Base-by-base conservation (phyloP, 2,888 invertebrate genomes). In the Arge pagana region DNA sequence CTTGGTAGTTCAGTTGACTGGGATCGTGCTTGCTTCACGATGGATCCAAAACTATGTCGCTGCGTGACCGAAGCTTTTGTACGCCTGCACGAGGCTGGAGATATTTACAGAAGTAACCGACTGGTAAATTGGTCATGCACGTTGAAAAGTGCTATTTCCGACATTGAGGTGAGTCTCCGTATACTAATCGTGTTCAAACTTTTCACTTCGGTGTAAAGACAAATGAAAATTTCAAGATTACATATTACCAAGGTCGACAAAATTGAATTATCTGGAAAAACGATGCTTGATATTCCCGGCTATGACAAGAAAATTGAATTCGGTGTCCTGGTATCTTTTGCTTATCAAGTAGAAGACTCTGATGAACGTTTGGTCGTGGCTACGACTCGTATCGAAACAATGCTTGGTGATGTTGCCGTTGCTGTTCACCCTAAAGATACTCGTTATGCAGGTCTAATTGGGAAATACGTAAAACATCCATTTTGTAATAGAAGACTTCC, bases 41-140 rank as follows among this genome's bases (percentile, higher is more conserved):
- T 99, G 97, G 98, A 99, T 74, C 86, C 91, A 39, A 86, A 87
- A 62, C 84, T 93, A 72, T 88, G 88, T 57, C 82, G 83, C 43
- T 96, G 97, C 37, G 99, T 99, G 3, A 89, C 86, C 8, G 94
- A 96, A 72, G 97, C 97, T 0, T 99, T 99, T 79, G 87, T 98
- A 1, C 82, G 89, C 0, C 79, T 97, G 26, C 93, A 95, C 72
- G 93, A 95, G 55, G 82, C 82, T 0, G 93, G 92, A 4, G 83
- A 90, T 66, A 95, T 99, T 72, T 98, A 97, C 77, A 84, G 98
- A 11, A 92, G 93, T 43, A 94, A 94, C 66, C 84, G 95, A 31
- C 83, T 99, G 6, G 98, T 99, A 3, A 99, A 99, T 80, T 99
- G 99, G 99, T 98, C 96, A 0, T 99, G 98, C 71, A 83, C 92